phyloP scores from a whole-genome alignment of 2,888 invertebrate genomes.

The Pinctada fucata region DNA sequence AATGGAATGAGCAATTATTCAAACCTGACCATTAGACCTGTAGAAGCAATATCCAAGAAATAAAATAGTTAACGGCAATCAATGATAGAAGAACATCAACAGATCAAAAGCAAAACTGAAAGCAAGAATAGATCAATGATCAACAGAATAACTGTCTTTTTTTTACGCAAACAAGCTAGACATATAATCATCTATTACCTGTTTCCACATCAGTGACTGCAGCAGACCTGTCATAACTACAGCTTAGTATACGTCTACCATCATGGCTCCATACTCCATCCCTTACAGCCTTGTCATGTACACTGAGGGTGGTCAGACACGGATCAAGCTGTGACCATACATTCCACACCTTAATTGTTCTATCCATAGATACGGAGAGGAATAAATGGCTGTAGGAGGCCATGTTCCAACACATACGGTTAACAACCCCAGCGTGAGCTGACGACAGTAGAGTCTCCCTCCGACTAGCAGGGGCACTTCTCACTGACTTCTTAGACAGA shows the following conservation, averaged over 20 bases:
- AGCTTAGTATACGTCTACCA: slow-evolving; percentile 67
- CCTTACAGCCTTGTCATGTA: slow-evolving; percentile 71
- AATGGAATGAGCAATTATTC: too few relatives aligned
- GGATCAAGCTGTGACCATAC: slow-evolving; percentile 62
- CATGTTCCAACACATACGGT: slow-evolving; percentile 70
- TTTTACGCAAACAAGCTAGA: too few relatives aligned
- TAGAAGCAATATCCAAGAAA: too few relatives aligned
- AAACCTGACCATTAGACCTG: too few relatives aligned
- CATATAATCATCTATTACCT: slow-evolving; percentile 53
- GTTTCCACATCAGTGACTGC: slow-evolving; percentile 71
- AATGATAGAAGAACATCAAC: too few relatives aligned
- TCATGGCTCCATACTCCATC: slow-evolving; percentile 71
- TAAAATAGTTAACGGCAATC: too few relatives aligned
- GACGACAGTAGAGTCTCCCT: slow-evolving; percentile 9
- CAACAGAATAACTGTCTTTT: too few relatives aligned
- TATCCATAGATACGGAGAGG: slow-evolving; percentile 73
- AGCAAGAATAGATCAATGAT: too few relatives aligned
- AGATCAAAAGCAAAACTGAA: too few relatives aligned
- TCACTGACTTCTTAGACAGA: slow-evolving; percentile 34
- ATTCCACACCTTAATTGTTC: slow-evolving; percentile 74
- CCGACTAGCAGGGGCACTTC: slow-evolving; percentile 34
- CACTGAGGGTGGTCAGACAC: slow-evolving; percentile 55
- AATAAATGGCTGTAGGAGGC: slow-evolving; percentile 72
- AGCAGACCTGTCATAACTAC: slow-evolving; percentile 74
- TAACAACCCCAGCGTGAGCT: slow-evolving; percentile 67